Conservation (phyloP, 2,113 vertebrate species). For the Edolisoma coerulescens region DNA sequence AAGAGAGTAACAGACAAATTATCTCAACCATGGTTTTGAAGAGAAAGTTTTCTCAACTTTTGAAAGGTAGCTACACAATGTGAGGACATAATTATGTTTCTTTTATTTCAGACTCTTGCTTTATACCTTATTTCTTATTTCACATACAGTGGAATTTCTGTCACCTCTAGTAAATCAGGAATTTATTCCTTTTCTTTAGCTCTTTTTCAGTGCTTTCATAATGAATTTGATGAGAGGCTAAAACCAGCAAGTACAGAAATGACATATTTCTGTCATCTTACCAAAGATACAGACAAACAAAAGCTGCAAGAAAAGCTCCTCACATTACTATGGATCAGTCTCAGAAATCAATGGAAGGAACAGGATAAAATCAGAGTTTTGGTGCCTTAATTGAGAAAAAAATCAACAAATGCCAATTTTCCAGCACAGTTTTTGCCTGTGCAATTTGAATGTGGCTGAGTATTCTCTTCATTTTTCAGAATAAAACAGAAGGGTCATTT, state of each 20-base stretch:
- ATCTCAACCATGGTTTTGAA: not conserved
- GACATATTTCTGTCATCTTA: not conserved
- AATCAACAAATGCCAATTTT: not conserved
- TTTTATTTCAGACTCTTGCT: not conserved
- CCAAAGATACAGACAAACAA: not conserved
- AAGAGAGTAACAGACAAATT: not conserved
- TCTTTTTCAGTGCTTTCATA: not conserved
- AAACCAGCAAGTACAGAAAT: not conserved
- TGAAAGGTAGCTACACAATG: not conserved
- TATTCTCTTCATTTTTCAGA: not conserved
- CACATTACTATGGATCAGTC: not conserved
- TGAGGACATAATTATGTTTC: not conserved
- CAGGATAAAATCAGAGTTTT: not conserved
- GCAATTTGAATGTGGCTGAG: not conserved
- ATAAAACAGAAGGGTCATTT: not conserved
- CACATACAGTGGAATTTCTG: not conserved
- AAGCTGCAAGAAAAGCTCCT: not conserved
- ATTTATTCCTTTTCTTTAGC: not conserved
- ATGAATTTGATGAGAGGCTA: not conserved
- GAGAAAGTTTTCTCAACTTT: not conserved
- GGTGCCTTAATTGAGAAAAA: not conserved
- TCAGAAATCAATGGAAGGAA: not conserved
- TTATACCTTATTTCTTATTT: not conserved
- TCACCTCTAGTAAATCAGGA: not conserved
- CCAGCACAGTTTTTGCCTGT: not conserved